Percentiles rank a stretch among this genome's conserved stretches.
These are phyloP conservation scores for Tetrax tetrax DNA, from an alignment of 2,113 vertebrate genomes.

Conservation along the genomic window DNA sequence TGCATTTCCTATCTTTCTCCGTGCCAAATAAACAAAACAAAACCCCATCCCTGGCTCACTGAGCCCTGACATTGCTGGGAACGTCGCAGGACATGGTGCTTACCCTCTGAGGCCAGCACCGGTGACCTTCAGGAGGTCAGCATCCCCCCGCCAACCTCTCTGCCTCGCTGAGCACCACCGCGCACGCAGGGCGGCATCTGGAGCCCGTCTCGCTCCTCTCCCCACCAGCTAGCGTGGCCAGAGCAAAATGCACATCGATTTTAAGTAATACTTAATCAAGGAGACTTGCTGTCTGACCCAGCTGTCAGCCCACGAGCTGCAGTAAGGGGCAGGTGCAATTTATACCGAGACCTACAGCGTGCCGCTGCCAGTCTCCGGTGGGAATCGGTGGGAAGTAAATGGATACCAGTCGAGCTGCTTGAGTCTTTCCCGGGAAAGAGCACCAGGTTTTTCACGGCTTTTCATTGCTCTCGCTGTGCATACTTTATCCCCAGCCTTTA, in stretches of 20 bases:
- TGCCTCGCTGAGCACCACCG: neutral
- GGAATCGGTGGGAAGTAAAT: neutral
- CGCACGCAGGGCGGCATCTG: neutral
- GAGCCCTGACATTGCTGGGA: neutral
- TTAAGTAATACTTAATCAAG: neutral
- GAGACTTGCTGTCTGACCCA: neutral
- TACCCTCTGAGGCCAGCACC: neutral
- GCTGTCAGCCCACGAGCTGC: neutral
- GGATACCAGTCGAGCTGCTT: neutral
- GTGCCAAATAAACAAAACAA: neutral
- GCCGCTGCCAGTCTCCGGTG: neutral
- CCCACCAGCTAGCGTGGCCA: fast-evolving
- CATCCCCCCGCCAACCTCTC: neutral
- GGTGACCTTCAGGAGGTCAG: neutral
- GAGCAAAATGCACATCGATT: neutral
- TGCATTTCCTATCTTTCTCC: neutral
- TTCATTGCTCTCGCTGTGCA: neutral
- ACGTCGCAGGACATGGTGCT: neutral
- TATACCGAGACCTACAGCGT: neutral
- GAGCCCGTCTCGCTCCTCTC: neutral
- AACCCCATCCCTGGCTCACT: neutral
- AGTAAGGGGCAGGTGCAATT: neutral
- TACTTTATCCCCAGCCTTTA: conserved; percentile 5
- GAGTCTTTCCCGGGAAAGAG: neutral
- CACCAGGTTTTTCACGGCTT: neutral